phyloP scores from a whole-genome alignment of 2,888 invertebrate species.

The Drosophila gaucha region DNA sequence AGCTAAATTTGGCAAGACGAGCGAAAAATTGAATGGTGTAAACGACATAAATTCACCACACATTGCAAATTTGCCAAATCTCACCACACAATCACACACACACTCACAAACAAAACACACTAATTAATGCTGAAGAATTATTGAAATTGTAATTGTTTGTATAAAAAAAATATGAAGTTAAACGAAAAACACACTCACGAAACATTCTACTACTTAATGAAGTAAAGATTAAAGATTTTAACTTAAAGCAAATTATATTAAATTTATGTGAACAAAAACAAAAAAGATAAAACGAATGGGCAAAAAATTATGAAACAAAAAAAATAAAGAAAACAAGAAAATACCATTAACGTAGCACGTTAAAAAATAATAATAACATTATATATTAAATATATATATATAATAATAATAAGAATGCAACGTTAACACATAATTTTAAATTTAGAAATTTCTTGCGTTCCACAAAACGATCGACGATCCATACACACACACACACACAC shows the following conservation, averaged over 20 bases:
- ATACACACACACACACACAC: background rate
- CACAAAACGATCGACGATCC: slow-evolving; percentile 50
- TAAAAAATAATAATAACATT: slow-evolving; percentile 42
- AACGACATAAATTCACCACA: slow-evolving; percentile 7
- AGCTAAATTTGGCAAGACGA: slow-evolving; percentile 18
- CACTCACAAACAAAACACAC: slow-evolving; percentile 22
- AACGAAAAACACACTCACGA: slow-evolving; percentile 46
- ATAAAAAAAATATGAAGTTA: slow-evolving; percentile 35
- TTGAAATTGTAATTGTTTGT: slow-evolving; percentile 55
- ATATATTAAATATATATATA: slow-evolving; percentile 32
- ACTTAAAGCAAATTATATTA: slow-evolving; percentile 54
- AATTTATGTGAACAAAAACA: slow-evolving; percentile 36
- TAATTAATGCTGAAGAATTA: slow-evolving; percentile 27
- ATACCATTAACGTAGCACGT: slow-evolving; percentile 55
- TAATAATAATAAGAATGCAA: slow-evolving; percentile 54
- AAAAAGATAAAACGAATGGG: slow-evolving; percentile 11
- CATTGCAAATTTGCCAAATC: slow-evolving; percentile 13
- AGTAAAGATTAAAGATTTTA: slow-evolving; percentile 65
- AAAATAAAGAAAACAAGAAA: slow-evolving; percentile 9
- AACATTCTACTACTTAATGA: slow-evolving; percentile 65
- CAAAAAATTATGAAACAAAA: slow-evolving; percentile 8
- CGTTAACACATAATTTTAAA: slow-evolving; percentile 56
- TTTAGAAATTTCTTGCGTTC: slow-evolving; percentile 59
- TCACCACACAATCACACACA: slow-evolving; percentile 25
- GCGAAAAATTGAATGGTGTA: background rate